Conservation (phyloP, 2,888 invertebrate genomes). For the Schizaphis graminum region DNA sequence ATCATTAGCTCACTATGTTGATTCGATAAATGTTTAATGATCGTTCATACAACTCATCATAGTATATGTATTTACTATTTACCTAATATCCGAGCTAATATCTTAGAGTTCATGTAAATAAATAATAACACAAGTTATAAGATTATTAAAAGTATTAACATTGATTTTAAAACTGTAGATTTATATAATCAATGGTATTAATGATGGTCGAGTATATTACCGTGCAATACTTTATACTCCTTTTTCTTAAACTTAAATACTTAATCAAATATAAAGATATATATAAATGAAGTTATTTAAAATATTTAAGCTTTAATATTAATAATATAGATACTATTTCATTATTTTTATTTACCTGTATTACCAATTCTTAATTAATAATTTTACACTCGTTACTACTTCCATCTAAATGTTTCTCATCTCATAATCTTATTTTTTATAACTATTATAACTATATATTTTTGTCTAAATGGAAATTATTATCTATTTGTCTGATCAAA, state of each 20-base stretch:
- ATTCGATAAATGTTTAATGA: too few relatives aligned
- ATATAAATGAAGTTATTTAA: not conserved
- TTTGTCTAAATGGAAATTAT: not conserved
- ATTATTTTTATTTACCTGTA: not conserved
- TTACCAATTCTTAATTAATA: not conserved
- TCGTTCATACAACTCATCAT: too few relatives aligned
- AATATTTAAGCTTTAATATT: not conserved
- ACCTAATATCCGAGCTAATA: too few relatives aligned
- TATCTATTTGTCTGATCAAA: not conserved
- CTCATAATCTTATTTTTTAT: not conserved
- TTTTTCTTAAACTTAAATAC: not conserved
- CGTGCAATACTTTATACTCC: not conserved
- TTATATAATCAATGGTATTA: not conserved
- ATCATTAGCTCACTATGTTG: too few relatives aligned
- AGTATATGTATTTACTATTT: too few relatives aligned
- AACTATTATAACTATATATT: too few relatives aligned
- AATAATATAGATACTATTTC: not conserved
- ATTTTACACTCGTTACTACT: not conserved
- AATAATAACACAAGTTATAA: not conserved
- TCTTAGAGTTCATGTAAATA: not conserved
- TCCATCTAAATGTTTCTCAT: not conserved
- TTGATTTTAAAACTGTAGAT: too few relatives aligned
- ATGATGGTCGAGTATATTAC: not conserved
- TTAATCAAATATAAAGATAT: not conserved
- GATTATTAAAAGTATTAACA: not conserved